phyloP scores from a whole-genome alignment of 2,888 invertebrate species.

The Abscondita cerata region DNA sequence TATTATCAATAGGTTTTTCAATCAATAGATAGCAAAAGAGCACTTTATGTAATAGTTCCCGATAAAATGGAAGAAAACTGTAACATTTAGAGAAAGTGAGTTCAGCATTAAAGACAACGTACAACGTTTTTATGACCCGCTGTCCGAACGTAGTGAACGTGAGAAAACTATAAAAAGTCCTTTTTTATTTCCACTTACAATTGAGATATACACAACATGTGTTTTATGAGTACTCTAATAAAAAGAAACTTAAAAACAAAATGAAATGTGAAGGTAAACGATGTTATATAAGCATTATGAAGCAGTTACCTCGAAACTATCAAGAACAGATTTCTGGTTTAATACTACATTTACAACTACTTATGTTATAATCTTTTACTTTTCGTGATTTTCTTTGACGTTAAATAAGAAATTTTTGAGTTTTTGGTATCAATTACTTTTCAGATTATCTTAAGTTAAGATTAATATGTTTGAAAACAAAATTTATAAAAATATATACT shows the following conservation, averaged over 20 bases:
- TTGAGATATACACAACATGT: conserved; percentile 8
- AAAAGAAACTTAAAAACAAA: background rate
- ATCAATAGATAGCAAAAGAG: background rate
- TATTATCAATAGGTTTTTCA: background rate
- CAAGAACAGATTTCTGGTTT: too few species aligned
- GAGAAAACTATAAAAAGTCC: conserved; percentile 1
- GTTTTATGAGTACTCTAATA: background rate
- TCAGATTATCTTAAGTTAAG: too few species aligned
- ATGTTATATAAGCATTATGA: background rate
- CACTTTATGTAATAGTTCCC: conserved; percentile 3
- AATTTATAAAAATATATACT: too few species aligned
- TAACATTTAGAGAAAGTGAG: conserved; percentile 1
- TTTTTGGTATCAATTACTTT: too few species aligned
- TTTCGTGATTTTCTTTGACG: too few species aligned
- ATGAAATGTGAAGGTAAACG: background rate
- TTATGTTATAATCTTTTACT: too few species aligned
- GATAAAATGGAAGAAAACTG: conserved; percentile 1
- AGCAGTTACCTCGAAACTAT: too few species aligned
- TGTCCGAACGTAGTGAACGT: conserved; percentile 3
- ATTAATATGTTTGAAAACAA: too few species aligned
- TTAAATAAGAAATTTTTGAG: too few species aligned
- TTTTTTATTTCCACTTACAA: conserved; percentile 5
- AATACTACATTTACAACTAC: too few species aligned
- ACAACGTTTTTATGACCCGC: conserved; percentile 10
- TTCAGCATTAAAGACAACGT: background rate